phyloP scores from a whole-genome alignment of 2,888 invertebrate genomes.

The Odontocerum albicorne region DNA sequence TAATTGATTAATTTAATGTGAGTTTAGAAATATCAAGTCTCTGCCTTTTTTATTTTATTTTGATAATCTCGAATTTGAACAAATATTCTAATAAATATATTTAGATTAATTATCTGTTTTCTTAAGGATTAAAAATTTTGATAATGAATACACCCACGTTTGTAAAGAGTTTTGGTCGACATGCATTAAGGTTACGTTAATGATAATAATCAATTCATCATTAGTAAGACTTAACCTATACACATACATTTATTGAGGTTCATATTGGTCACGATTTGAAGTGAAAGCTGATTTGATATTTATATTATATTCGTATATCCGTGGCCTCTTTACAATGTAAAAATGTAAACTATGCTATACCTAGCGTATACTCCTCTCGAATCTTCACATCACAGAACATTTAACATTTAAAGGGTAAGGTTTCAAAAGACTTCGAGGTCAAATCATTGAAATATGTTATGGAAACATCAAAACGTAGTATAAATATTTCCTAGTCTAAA shows the following conservation, averaged over 20 bases:
- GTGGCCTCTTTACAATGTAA: conserved; percentile 15
- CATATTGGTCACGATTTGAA: conserved; percentile 25
- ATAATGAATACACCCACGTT: conserved; percentile 35
- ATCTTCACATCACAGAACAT: conserved; percentile 36
- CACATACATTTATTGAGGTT: conserved; percentile 35
- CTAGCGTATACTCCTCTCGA: conserved; percentile 36
- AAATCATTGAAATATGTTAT: conserved; percentile 9
- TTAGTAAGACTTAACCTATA: conserved; percentile 30
- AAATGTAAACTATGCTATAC: conserved; percentile 27
- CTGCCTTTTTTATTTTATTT: conserved; percentile 13
- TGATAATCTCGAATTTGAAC: conserved; percentile 29
- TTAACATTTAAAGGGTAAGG: conserved; percentile 32
- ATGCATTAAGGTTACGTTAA: conserved; percentile 29
- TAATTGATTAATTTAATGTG: conserved; percentile 29
- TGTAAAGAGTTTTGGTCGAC: conserved; percentile 37
- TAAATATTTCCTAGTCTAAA: conserved; percentile 12
- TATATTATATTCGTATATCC: conserved; percentile 15
- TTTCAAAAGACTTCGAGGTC: not conserved
- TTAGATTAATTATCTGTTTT: conserved; percentile 26
- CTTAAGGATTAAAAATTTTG: conserved; percentile 33
- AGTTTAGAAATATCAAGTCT: conserved; percentile 35
- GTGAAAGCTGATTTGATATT: conserved; percentile 17
- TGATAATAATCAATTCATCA: conserved; percentile 25
- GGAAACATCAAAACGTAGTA: conserved; percentile 19
- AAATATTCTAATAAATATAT: conserved; percentile 30